Evolutionary conservation across 2,888 invertebrate genomes (phyloP).

Genomic region (Troides oblongomaculatus): DNA sequence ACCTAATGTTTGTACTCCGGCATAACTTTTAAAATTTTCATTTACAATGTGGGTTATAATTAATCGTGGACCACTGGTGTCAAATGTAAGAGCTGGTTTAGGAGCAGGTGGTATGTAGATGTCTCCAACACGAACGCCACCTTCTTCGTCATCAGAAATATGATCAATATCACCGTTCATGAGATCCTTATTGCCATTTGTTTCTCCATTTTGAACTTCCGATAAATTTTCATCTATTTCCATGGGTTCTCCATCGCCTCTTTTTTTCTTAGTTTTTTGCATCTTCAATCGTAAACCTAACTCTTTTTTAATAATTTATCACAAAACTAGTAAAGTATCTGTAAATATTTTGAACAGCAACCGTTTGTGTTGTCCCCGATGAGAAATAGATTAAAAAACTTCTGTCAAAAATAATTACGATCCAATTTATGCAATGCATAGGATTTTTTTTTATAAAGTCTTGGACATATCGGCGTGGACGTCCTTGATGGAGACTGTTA

Average conservation of each 20-base stretch:
- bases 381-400: neutral
- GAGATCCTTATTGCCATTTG: constrained; percentile 35
- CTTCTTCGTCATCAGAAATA: constrained; percentile 82
- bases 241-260: constrained; percentile 59
- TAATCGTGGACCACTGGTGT: constrained; percentile 88
- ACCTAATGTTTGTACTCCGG: constrained; percentile 89
- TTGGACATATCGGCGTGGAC: too few species aligned
- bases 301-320: neutral
- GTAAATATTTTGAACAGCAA: constrained; percentile 12
- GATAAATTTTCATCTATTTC: constrained; percentile 56
- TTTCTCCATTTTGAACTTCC: constrained; percentile 36
- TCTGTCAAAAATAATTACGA: neutral
- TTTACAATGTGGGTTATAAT: constrained; percentile 95
- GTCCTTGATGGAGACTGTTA: too few species aligned
- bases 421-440: neutral
- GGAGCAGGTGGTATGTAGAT: constrained; percentile 92
- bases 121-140: constrained; percentile 86
- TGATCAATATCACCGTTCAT: constrained; percentile 60
- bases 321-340: neutral
- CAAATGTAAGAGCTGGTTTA: constrained; percentile 84
- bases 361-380: neutral
- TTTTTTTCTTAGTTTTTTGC: constrained; percentile 56
- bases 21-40: constrained; percentile 98
- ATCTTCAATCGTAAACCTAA: constrained; percentile 36
- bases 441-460: too few species aligned